Base-by-base conservation (phyloP, 2,888 invertebrate species). In the Busseola fusca region DNA sequence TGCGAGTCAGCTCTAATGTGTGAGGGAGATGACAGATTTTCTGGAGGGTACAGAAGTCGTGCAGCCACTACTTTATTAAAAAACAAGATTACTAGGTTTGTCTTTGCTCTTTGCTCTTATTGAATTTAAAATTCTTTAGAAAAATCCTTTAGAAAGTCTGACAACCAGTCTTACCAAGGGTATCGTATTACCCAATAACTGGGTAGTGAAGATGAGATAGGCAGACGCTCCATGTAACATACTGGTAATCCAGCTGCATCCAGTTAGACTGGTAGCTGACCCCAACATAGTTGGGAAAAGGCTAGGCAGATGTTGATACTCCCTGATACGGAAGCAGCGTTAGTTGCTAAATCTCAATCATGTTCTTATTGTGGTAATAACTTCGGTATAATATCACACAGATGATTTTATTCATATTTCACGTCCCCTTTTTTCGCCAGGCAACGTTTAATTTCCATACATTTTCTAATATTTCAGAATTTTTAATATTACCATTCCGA, bases 1-100 rank as follows among this genome's bases (percentile, higher is more conserved):
- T 72, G 64, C 63, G 58, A 65, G 69, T 73, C 69, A 68, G 65
- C 65, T 70, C 62, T 79, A 68, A 74, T 59, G 57, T 75, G 54
- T 66, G 59, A 74, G 48, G 40, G 58, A 67, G 57, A 74, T 52
- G 45, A 30, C 62, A 58, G 62, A 64, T 57, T 60, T 72, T 48
- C n/a, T 27, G 2, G 60, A 60, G 48, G 25, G 48, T 12, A 27
- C 3, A 34, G 42, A 25, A 52, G 16, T 7, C 18, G 12, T 30
- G 40, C 45, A 37, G 16, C 12, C 18, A 14, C 3, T 21, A 18
- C 6, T 60, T 30, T 16, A 27, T 48, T 66, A 66, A 67, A 37
- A 67, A 16, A 12, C 21, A 67, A 27, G 7, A 40, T 4, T 67
- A 10, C 3, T 16, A 25, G n/a, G n/a, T n/a, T n/a, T 34, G 10